Evolutionary conservation across 2,888 invertebrate genomes (phyloP), one percentile per base, ranked within the genome.

Genomic region (Protophormia terraenovae): DNA sequence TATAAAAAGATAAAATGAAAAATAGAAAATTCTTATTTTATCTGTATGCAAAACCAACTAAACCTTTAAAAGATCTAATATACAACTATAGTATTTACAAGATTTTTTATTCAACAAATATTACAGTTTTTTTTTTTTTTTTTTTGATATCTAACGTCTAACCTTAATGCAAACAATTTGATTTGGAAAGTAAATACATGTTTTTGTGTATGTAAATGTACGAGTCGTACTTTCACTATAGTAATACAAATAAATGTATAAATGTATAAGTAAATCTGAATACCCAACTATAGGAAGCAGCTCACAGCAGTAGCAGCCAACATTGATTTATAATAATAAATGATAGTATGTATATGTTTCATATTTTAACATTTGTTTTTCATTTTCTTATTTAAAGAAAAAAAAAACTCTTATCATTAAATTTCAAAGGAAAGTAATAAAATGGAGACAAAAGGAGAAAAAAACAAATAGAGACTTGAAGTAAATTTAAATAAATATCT

Each of bases 301-400:
- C n/a, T 29, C 29, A 29, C 16, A 45, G n/a, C 16, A 67, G 6
- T 29, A 62, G 19, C 41, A 64, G 60, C 14, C 29, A 66, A 47
- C 64, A 55, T 66, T 80, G 80, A 80, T 80, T 72, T 80, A 80
- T 73, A 58, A 50, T 41, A 58, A 55, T 55, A 12, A 32, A 32
- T 24, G 55, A 73, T 79, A 66, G 72, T 50, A 64, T 8, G 24
- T 27, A 41, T 73, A 60, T 32, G 7, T 45, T 47, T 62, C 47
- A 73, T 62, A 73, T 50, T 64, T 62, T 27, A 27, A 35, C 50
- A 50, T 27, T 55, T 69, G 27, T 14, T 24, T 24, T 47, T 19
- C 16, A 67, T 47, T 16, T 8, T 41, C 24, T n/a, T 3, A 8
- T 16, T 24, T 58, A 16, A 7, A n/a, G 12, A n/a, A 60, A 32